Conservation (phyloP, 2,888 invertebrate genomes). For the Lycia hirtaria region DNA sequence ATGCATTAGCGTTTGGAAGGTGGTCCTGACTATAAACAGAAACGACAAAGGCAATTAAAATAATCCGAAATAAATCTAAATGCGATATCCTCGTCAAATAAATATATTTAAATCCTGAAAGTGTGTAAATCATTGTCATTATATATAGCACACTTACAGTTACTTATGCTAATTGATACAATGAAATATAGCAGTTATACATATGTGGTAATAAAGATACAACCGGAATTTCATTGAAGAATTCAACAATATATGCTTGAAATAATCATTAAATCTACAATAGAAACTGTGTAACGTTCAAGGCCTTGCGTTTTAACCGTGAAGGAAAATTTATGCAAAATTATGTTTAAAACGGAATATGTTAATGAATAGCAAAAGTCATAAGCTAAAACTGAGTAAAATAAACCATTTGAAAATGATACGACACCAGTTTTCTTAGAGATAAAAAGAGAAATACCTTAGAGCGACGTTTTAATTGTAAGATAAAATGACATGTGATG, state of each 20-base stretch:
- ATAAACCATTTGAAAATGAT: background rate
- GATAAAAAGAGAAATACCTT: constrained; percentile 31
- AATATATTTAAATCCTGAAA: constrained; percentile 15
- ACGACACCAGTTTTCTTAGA: background rate
- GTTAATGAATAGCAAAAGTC: background rate
- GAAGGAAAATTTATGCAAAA: constrained; percentile 8
- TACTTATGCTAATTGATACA: constrained; percentile 26
- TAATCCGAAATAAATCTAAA: constrained; percentile 22
- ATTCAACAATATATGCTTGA: constrained; percentile 11
- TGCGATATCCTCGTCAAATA: constrained; percentile 11
- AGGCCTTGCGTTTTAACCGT: constrained; percentile 5
- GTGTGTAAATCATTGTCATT: constrained; percentile 4
- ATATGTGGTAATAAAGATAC: constrained; percentile 16
- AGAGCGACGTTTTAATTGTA: constrained; percentile 26
- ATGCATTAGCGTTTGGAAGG: constrained; percentile 41
- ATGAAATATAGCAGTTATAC: constrained; percentile 14
- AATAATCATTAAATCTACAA: constrained; percentile 2
- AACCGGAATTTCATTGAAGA: constrained; percentile 22
- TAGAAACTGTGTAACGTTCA: constrained; percentile 18
- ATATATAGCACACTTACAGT: constrained; percentile 9
- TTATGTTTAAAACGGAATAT: constrained; percentile 1
- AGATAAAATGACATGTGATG: constrained; percentile 26
- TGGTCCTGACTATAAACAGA: constrained; percentile 42
- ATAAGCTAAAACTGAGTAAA: background rate
- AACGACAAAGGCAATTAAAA: constrained; percentile 5